Evolutionary conservation across 2,888 invertebrate species (phyloP), one percentile per base, ranked within the genome.

Genomic region (Ennomos fuscantarius): DNA sequence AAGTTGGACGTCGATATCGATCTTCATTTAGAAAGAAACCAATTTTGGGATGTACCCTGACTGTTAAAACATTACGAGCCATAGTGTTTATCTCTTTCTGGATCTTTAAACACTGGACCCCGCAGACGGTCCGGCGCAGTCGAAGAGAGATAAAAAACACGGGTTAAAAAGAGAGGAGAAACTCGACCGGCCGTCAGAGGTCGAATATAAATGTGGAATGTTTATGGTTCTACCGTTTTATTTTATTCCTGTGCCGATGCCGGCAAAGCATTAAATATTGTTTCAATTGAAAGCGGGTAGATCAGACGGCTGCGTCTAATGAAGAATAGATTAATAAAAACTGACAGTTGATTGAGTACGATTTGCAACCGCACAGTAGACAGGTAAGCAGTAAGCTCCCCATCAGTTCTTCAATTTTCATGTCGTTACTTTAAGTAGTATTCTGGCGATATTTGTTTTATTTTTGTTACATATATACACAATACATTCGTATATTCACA

Each of bases 161-260:
- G 66, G 35, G 81, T 62, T 64, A 50, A 69, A 87, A 73, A 65
- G 79, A 74, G 86, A 82, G 46, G 62, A 60, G 57, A 41, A 59
- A 71, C 69, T 70, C 74, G 77, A 74, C 81, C 85, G 86, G 80
- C 85, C 84, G 82, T 76, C 87, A 87, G 91, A 90, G 90, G 89
- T 89, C 90, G 90, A 89, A 90, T 89, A 87, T 89, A 87, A 91
- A 90, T 84, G 89, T 90, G 91, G 92, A 92, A 92, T 91, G 92
- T 92, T 92, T 92, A 92, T 92, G 89, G 89, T 87, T 90, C 89
- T 89, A 89, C 90, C 89, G 91, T 90, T 91, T 91, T 91, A 89
- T 91, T 92, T 92, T 91, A 87, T 83, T 86, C 86, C 73, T 82
- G 76, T 79, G 81, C 82, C 87, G 89, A 76, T 81, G 81, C 82